These are phyloP conservation scores for Eurystomus gularis DNA, from an alignment of 2,113 vertebrate species.

Conservation along the genomic window DNA sequence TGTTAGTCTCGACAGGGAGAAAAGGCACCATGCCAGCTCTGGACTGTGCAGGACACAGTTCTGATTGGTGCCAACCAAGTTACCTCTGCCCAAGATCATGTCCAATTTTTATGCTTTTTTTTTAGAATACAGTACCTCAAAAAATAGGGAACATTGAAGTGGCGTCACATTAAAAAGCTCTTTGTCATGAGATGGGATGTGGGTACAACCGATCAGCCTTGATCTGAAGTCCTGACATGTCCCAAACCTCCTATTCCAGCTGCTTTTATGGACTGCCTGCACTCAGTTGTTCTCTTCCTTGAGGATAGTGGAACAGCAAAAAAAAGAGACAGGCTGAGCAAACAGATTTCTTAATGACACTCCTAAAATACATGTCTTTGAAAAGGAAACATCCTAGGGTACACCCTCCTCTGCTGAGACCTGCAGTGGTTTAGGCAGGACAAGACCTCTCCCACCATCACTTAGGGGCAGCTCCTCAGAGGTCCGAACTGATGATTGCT, in stretches of 20 bases:
- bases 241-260: not conserved
- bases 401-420: not conserved
- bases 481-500: not conserved
- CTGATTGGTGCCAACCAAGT: not conserved
- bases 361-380: not conserved
- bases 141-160: not conserved
- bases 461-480: not conserved
- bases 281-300: not conserved
- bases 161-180: not conserved
- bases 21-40: not conserved
- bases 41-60: too few species aligned
- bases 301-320: not conserved
- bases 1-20: not conserved
- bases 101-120: not conserved
- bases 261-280: not conserved
- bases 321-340: not conserved
- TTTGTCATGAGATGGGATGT: not conserved
- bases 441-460: not conserved
- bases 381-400: not conserved
- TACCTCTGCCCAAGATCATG: fast-evolving
- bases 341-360: not conserved
- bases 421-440: not conserved
- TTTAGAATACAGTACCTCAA: not conserved
- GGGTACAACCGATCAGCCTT: not conserved
- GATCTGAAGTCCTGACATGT: not conserved